A percentile compares a stretch with the other conserved stretches of the same genome.
phyloP scores from a whole-genome alignment of 2,888 invertebrate species.

The Clitarchus hookeri region DNA sequence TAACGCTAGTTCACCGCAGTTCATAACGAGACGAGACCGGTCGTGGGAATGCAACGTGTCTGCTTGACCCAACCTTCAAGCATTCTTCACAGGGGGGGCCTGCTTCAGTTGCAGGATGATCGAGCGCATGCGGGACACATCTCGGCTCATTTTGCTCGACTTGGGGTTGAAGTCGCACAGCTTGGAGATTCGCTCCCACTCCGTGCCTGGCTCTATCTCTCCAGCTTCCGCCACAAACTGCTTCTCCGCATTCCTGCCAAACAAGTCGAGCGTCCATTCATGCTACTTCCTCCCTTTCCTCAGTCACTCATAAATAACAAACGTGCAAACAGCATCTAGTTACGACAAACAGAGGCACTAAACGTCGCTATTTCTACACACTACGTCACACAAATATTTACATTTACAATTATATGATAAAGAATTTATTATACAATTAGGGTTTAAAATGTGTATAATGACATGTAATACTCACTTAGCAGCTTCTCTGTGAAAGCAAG shows the following conservation, averaged over 20 bases:
- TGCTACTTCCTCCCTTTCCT: not conserved
- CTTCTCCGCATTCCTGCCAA: constrained; percentile 85
- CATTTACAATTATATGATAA: no score
- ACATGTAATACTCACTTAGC: constrained; percentile 59
- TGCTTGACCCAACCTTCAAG: constrained; percentile 44
- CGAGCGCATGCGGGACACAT: constrained; percentile 92
- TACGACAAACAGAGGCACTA: no score
- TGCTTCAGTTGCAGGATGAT: constrained; percentile 97
- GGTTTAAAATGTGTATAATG: not conserved
- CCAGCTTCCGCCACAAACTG: constrained; percentile 85
- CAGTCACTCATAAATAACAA: not conserved
- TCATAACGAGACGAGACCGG: not conserved
- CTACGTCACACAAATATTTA: no score
- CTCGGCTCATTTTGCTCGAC: constrained; percentile 82
- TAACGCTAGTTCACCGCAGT: not conserved
- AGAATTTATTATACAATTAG: no score
- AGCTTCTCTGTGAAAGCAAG: constrained; percentile 57
- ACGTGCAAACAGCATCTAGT: no score
- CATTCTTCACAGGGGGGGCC: constrained; percentile 66
- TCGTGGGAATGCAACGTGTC: constrained; percentile 37
- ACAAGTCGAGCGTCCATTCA: not conserved
- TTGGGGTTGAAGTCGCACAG: constrained; percentile 97
- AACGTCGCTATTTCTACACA: no score
- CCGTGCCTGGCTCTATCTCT: constrained; percentile 82
- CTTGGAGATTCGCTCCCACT: constrained; percentile 96